Base-by-base conservation (phyloP, 2,113 vertebrate species). In the Ctenomys sociabilis region DNA sequence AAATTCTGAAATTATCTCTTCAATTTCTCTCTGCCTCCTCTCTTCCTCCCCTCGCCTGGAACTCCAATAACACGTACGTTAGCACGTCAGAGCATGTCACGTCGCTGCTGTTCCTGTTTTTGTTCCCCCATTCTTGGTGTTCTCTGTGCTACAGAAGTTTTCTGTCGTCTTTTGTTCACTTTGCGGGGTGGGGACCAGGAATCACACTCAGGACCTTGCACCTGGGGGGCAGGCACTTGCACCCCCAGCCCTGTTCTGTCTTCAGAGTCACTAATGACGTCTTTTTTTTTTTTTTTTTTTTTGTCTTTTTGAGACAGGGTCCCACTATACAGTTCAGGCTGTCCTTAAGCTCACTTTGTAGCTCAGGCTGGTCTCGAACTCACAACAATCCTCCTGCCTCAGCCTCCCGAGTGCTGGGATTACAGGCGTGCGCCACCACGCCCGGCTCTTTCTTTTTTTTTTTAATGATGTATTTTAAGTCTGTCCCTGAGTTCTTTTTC, bases 1-100 rank as follows among this genome's bases (percentile, higher is more conserved):
- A 93, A 77, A 82, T 90, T 70, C 72, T 92, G 64, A 52, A 22
- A 11, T 91, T n/a, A 40, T 57, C 61, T 96, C n/a, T 93, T 83
- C 85, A 73, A 19, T 37, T 81, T 52, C 73, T 32, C 30, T 1
- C 80, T 68, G 40, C 52, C 24, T 78, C 2, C 0, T 45, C 83
- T 95, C 72, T 40, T 63, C 52, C 3, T 49, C 61, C 17, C 78
- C 54, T 80, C 7, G 91, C 37, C 95, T 75, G 68, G 93, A 80
- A 91, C 68, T 91, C 92, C 68, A 54, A 16, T 81, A 37, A 61
- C 89, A 93, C 16, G 40, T 91, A 75, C 1, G 84, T 95, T 82
- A 64, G 95, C 43, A 63, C 17, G 17, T 72, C 11, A 4, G 64
- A 45, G 19, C 9, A 0, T 40, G 1, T 35, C 3, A 0, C 16